Evolutionary conservation across 2,888 invertebrate genomes (phyloP).

Genomic region (Argyresthia goedartella): DNA sequence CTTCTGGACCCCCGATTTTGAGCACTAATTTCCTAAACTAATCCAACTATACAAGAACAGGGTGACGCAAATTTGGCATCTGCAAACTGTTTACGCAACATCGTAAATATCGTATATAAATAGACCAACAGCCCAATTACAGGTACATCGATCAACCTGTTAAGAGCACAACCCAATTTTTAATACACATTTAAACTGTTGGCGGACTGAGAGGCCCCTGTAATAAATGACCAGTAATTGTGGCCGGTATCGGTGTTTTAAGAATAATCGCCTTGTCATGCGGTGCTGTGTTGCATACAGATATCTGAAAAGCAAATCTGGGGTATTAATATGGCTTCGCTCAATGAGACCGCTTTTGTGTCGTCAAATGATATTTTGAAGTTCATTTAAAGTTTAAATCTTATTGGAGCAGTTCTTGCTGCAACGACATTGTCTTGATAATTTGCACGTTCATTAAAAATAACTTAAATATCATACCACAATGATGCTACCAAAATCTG

Average conservation of each 20-base stretch:
- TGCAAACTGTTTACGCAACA: no score
- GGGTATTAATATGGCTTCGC: neutral
- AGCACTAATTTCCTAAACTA: no score
- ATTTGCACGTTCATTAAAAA: no score
- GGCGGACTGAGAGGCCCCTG: slow-evolving; percentile 16
- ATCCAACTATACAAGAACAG: no score
- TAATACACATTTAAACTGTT: slow-evolving; percentile 10
- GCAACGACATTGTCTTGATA: no score
- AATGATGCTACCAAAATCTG: slow-evolving; percentile 14
- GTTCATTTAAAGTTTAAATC: no score
- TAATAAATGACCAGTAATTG: slow-evolving; percentile 55
- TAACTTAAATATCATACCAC: neutral
- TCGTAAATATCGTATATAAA: neutral
- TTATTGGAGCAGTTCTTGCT: no score
- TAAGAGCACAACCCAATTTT: neutral
- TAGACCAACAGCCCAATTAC: neutral
- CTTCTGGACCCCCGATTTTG: no score
- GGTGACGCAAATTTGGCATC: no score
- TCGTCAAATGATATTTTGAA: no score
- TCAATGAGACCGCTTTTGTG: no score
- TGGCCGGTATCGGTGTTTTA: slow-evolving; percentile 38
- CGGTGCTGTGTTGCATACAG: slow-evolving; percentile 10
- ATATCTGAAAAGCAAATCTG: slow-evolving; percentile 1
- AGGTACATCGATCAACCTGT: slow-evolving; percentile 2
- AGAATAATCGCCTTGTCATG: slow-evolving; percentile 41